Conservation (phyloP, 1,140 invertebrate species). For the Lepidurus arcticus region DNA sequence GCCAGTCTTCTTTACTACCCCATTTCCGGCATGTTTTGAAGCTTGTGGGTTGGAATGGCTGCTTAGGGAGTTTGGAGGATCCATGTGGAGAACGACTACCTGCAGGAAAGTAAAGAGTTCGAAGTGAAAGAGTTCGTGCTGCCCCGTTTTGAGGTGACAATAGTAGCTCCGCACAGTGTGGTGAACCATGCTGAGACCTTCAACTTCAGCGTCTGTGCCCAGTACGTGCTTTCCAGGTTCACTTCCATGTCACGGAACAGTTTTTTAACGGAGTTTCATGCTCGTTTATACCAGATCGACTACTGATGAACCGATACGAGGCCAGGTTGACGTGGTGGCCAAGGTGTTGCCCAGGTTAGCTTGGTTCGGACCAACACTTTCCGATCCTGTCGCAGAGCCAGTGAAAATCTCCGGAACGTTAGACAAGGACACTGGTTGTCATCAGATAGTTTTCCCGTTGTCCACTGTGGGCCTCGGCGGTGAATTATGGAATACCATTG, state of each 20-base stretch:
- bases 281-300: constrained; percentile 35
- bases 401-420: background rate
- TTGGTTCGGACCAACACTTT: background rate
- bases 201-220: background rate
- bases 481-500: background rate
- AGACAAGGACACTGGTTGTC: background rate
- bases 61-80: constrained; percentile 54
- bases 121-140: constrained; percentile 58
- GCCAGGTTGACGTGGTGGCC: constrained; percentile 27
- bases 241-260: too few relatives aligned
- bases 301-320: constrained; percentile 39
- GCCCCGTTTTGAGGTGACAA: constrained; percentile 59
- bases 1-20: background rate
- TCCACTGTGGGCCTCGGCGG: background rate
- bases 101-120: constrained; percentile 43
- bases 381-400: background rate
- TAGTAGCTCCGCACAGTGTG: constrained; percentile 56
- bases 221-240: background rate
- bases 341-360: background rate
- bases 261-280: background rate
- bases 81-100: constrained; percentile 45
- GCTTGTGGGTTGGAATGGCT: constrained; percentile 27
- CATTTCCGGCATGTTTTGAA: background rate
- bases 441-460: background rate
- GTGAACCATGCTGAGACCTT: constrained; percentile 43